Percentiles rank a stretch among this genome's conserved stretches.
Conservation (phyloP, 2,113 vertebrate species). For the Trinectes maculatus region DNA sequence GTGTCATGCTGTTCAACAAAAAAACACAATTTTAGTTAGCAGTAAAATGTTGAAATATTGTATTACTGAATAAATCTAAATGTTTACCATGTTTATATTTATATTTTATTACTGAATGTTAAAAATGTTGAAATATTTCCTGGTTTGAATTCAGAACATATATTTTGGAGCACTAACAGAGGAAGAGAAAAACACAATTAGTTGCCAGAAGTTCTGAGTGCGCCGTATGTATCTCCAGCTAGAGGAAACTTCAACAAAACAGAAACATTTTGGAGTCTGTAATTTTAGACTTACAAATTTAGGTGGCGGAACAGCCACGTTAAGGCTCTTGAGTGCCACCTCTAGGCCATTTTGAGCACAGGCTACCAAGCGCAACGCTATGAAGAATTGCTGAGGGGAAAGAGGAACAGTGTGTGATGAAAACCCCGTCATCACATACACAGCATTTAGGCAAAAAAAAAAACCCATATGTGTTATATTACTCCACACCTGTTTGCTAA, state of each 20-base stretch:
- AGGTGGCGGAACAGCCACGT: conserved; percentile 90
- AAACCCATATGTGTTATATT: neutral
- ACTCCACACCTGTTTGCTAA: conserved; percentile 92
- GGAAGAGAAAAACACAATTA: neutral
- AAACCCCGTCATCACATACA: neutral
- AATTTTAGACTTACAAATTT: conserved; percentile 91
- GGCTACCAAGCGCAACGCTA: conserved; percentile 92
- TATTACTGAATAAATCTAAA: too few species aligned
- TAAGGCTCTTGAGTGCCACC: conserved; percentile 90
- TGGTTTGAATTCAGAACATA: too few species aligned
- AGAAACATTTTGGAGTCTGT: conserved; percentile 5
- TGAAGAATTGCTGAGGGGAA: conserved; percentile 91
- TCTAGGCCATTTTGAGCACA: conserved; percentile 99
- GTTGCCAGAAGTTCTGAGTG: neutral
- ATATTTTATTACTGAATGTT: too few species aligned
- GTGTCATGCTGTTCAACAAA: conserved; percentile 85
- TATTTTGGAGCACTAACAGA: neutral
- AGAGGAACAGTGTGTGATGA: neutral
- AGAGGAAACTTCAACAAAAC: neutral
- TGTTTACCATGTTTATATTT: too few species aligned
- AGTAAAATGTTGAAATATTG: too few species aligned
- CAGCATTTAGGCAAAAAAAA: neutral
- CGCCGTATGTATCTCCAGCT: neutral
- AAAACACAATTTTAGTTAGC: neutral
- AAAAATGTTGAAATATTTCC: too few species aligned